Conservation (phyloP, 2,797 vertebrate species). For the Sebastes itinus region DNA sequence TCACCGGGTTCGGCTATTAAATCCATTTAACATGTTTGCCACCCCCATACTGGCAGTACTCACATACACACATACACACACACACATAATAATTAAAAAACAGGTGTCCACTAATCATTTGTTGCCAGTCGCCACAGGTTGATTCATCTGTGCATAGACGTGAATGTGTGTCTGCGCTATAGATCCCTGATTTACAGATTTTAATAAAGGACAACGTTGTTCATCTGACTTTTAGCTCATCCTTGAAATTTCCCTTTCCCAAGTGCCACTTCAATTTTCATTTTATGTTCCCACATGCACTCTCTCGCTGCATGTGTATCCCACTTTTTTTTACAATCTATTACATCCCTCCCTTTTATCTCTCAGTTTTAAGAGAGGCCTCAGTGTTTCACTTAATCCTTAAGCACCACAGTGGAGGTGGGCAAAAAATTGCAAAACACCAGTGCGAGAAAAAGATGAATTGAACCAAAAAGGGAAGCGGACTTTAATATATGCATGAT, state of each 20-base stretch:
- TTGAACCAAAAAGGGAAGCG: constrained; percentile 33
- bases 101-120: constrained; percentile 16
- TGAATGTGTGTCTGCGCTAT: background rate
- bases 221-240: constrained; percentile 6
- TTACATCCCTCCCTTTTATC: constrained; percentile 45
- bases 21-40: constrained; percentile 46
- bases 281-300: constrained; percentile 19
- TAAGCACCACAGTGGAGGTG: constrained; percentile 36
- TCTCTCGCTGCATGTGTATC: constrained; percentile 4
- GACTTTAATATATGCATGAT: constrained; percentile 61
- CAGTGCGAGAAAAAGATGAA: constrained; percentile 37
- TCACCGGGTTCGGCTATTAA: constrained; percentile 31
- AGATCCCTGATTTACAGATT: constrained; percentile 32
- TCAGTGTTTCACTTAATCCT: constrained; percentile 58
- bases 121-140: constrained; percentile 24
- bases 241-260: constrained; percentile 13
- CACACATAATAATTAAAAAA: constrained; percentile 13
- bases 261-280: constrained; percentile 41
- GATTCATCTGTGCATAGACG: constrained; percentile 16
- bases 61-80: background rate
- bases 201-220: constrained; percentile 26
- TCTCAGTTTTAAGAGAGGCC: constrained; percentile 37
- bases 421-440: constrained; percentile 35
- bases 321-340: constrained; percentile 28
- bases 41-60: constrained; percentile 10